Evolutionary conservation across 2,888 invertebrate species (phyloP), one percentile per base, ranked within the genome.

Genomic region (Volucella zonaria): DNA sequence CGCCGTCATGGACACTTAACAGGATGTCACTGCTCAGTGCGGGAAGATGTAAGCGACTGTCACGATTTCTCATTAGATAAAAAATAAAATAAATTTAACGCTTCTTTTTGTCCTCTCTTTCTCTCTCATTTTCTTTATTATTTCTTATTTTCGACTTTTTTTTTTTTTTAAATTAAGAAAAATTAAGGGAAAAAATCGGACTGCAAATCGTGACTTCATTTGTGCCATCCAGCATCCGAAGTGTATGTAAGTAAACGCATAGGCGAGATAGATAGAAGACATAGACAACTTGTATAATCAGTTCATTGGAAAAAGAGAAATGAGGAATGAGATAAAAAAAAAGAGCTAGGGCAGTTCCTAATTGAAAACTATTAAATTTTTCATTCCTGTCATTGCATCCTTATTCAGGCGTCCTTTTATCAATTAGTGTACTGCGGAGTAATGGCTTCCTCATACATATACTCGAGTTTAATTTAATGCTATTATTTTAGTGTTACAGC

Each of bases 41-140:
- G 61, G 49, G 40, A 62, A 68, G 62, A 82, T 77, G 54, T 78
- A 82, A 51, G 74, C 56, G 62, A 15, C 74, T 78, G 82, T 82
- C 82, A 82, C 82, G 82, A 82, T 82, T 82, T 82, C 68, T 78
- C 82, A 74, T 73, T 64, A 78, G 82, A 82, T 82, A 78, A 64
- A 82, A 74, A 82, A 78, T 77, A 71, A 76, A 82, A 82, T 82
- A 82, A 76, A 82, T 82, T 82, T 52, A 62, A 58, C 73, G 47
- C 70, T 76, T 66, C 58, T 71, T 49, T 67, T 54, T 71, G 64
- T 68, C 47, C n/a, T 62, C 38, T 43, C 54, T 74, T 40, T 66
- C 38, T 31, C 31, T 31, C 38, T 40, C 42, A 38, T 15, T 56
- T 45, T 47, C 45, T 45, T 45, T 51, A 8, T 49, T n/a, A 31